Evolutionary conservation across 2,888 invertebrate species (phyloP).

Genomic region (Lamellibrachia columna): DNA sequence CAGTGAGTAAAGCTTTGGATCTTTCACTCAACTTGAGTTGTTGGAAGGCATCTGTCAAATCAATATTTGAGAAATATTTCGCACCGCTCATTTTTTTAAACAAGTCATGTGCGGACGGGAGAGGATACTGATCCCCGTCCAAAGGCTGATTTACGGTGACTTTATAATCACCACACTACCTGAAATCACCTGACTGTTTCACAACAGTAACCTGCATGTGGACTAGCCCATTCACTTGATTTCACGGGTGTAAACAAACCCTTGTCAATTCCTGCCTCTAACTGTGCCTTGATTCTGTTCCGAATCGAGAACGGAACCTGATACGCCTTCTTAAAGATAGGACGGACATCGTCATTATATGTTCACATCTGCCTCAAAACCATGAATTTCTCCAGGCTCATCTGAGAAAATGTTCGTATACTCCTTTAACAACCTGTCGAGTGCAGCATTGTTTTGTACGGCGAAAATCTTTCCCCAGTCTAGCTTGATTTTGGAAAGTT

Average conservation of each 20-base stretch:
- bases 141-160: neutral
- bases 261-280: neutral
- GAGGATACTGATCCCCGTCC: neutral
- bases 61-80: neutral
- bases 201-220: neutral
- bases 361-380: neutral
- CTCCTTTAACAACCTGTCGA: neutral
- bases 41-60: neutral
- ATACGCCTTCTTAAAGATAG: neutral
- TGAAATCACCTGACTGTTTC: neutral
- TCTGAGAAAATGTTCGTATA: neutral
- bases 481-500: neutral
- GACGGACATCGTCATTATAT: neutral
- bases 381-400: neutral
- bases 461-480: neutral
- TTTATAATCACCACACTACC: conserved; percentile 17
- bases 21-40: neutral
- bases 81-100: neutral
- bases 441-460: neutral
- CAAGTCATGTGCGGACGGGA: neutral
- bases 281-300: neutral
- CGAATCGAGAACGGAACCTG: neutral
- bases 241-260: no score
- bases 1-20: neutral
- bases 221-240: neutral